phyloP scores from a whole-genome alignment of 2,797 vertebrate genomes.

The Forpus xanthops region DNA sequence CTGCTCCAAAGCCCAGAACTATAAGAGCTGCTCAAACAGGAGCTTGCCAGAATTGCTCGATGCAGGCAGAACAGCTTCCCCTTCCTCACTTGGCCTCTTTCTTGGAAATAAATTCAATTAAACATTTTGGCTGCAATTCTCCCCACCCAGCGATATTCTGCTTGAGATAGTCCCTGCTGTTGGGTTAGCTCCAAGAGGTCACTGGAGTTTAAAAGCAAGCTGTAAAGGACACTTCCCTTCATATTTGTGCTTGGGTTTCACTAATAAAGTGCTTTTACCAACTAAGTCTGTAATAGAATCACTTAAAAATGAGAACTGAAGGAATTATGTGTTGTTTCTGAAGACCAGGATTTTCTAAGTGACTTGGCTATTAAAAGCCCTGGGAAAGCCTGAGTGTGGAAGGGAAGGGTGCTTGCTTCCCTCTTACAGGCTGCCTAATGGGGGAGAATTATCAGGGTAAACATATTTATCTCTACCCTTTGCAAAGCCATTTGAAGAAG shows the following conservation, averaged over 20 bases:
- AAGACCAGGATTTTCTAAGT: not conserved
- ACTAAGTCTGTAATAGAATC: not conserved
- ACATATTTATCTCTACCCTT: not conserved
- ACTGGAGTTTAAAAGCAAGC: conserved; percentile 19
- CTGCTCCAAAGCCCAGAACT: not conserved
- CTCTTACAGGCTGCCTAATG: not conserved
- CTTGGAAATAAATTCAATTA: conserved; percentile 58
- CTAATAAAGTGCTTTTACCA: not conserved
- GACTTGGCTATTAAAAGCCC: not conserved
- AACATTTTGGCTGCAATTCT: conserved; percentile 39
- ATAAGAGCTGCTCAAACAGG: not conserved
- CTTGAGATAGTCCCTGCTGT: conserved; percentile 31
- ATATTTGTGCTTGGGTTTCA: not conserved
- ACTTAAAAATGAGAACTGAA: not conserved
- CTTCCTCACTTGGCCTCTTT: conserved; percentile 36
- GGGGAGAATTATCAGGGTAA: not conserved
- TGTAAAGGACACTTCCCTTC: not conserved
- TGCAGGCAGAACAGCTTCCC: not conserved
- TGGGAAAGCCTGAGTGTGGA: not conserved
- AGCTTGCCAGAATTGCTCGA: conserved; percentile 15
- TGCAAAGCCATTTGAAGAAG: not conserved
- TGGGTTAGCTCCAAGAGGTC: not conserved
- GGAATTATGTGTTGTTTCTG: not conserved
- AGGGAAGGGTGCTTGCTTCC: not conserved
- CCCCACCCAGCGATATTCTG: conserved; percentile 28